Percentiles rank a stretch among this genome's conserved stretches.
These are phyloP conservation scores for Camponotus vicinus DNA, from an alignment of 1,140 invertebrate genomes.

Conservation along the genomic window DNA sequence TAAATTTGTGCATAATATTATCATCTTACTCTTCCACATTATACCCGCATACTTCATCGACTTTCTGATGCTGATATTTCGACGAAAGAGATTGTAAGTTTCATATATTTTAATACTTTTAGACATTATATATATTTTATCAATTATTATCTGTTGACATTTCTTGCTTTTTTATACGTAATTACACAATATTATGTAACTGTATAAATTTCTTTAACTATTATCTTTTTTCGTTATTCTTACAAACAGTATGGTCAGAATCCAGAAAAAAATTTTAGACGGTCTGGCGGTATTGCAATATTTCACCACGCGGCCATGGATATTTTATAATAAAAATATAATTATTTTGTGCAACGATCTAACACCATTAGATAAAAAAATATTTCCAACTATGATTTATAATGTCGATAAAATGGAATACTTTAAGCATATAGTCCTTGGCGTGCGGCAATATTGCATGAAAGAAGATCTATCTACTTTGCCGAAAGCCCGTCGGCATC, in stretches of 20 bases:
- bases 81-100: slow-evolving; percentile 94
- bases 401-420: slow-evolving; percentile 88
- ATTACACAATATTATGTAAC: background rate
- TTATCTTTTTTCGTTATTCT: slow-evolving; percentile 73
- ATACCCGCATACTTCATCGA: slow-evolving; percentile 95
- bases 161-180: background rate
- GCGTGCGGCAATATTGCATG: slow-evolving; percentile 92
- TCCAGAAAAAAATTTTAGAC: slow-evolving; percentile 91
- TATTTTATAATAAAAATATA: slow-evolving; percentile 92
- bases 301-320: slow-evolving; percentile 96
- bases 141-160: background rate
- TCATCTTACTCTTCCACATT: slow-evolving; percentile 93
- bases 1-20: slow-evolving; percentile 91
- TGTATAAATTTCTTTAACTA: background rate
- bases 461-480: slow-evolving; percentile 93
- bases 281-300: slow-evolving; percentile 94
- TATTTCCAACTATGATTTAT: slow-evolving; percentile 90
- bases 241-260: slow-evolving; percentile 90
- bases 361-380: slow-evolving; percentile 88
- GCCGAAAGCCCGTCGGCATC: slow-evolving; percentile 90
- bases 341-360: slow-evolving; percentile 89
- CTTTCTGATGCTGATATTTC: slow-evolving; percentile 91
- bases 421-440: slow-evolving; percentile 89
- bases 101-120: background rate
- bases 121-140: background rate